Conservation (phyloP, 2,888 invertebrate species). For the Phymatocera aterrima region DNA sequence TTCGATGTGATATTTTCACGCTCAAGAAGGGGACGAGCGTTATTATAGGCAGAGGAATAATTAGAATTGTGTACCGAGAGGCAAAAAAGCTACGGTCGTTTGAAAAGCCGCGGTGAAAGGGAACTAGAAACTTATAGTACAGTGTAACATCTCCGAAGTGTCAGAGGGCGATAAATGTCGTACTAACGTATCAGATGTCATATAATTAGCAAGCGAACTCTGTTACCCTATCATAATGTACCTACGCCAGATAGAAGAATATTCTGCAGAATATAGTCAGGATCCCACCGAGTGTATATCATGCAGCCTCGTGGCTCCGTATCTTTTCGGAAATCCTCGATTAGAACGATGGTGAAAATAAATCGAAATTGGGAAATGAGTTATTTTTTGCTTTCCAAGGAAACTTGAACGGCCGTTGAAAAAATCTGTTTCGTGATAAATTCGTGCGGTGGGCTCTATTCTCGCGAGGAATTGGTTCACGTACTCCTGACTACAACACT, state of each 20-base stretch:
- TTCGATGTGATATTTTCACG: not conserved
- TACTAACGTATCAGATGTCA: not conserved
- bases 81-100: not conserved
- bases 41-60: not conserved
- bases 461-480: not conserved
- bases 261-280: not conserved
- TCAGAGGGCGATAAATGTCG: conserved; percentile 20
- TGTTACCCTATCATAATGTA: not conserved
- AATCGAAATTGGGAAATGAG: not conserved
- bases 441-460: no score
- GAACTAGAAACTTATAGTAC: not conserved
- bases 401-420: not conserved
- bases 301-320: not conserved
- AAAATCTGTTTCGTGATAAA: not conserved
- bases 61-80: not conserved
- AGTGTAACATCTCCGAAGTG: not conserved
- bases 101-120: conserved; percentile 26
- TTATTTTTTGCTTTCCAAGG: not conserved
- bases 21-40: not conserved
- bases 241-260: not conserved
- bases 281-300: not conserved
- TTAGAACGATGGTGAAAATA: not conserved
- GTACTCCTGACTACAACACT: not conserved
- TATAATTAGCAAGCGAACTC: not conserved
- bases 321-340: no score